Base-by-base conservation (phyloP, 2,797 vertebrate genomes). In the Cyclopterus lumpus region DNA sequence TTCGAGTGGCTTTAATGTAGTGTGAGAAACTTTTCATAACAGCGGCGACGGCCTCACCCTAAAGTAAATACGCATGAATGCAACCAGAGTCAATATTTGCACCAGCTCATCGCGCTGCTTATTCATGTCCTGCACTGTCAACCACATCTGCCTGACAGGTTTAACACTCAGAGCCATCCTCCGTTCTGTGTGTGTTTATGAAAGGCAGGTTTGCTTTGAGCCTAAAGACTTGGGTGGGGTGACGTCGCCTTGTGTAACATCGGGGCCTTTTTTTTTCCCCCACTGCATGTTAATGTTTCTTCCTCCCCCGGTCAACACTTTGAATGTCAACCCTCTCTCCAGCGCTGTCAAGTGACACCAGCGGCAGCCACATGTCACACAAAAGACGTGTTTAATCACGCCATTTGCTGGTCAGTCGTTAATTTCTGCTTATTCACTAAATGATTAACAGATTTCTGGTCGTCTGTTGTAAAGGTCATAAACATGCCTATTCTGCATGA, bases 21-120 rank as follows among this genome's bases (percentile, higher is more conserved):
- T 6, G 60, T 53, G 74, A 71, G 60, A 63, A 69, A 62, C 16
- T 7, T 68, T 42, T 22, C 18, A 32, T 22, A 11, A 15, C 55
- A 18, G 32, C 1, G 16, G 51, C 1, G 61, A 64, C 73, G 32
- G 46, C 66, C 32, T 53, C 63, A 1, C 68, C 65, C 61, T 67
- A 54, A 72, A 68, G 74, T 57, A 73, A 89, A 91, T 77, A 87
- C 65, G 3, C 5, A 20, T 32, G 8, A 51, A 66, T 34, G 55
- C 49, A 73, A 53, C 65, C 2, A 12, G 73, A 87, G 90, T 88
- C 91, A 91, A 91, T 90, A 88, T 91, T 92, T 90, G 83, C 67
- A 20, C 28, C 59, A n/a, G 60, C 59, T 30, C 61, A 55, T 48
- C 34, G 24, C 58, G 49, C 30, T n/a, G 60, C 48, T 67, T 71